Percentiles rank a stretch among this genome's conserved stretches.
phyloP scores from a whole-genome alignment of 2,888 invertebrate genomes.

The Parasteatoda lunata region DNA sequence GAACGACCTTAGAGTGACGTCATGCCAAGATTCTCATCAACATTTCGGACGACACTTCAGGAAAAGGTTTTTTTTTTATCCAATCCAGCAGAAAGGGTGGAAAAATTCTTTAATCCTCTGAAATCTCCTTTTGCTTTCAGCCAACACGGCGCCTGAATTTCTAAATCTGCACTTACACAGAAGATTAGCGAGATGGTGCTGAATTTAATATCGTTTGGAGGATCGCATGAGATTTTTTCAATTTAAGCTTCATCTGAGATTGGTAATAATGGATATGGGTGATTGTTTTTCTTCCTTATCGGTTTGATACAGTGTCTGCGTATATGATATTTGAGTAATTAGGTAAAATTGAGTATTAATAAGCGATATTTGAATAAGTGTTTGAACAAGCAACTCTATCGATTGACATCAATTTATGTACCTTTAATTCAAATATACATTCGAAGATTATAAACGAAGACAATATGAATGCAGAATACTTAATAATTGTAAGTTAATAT shows the following conservation, averaged over 20 bases:
- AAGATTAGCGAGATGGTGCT: slow-evolving; percentile 10
- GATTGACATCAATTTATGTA: too few relatives aligned
- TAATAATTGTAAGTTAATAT: too few relatives aligned
- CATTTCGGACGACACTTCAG: slow-evolving; percentile 30
- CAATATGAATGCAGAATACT: too few relatives aligned
- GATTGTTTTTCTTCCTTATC: neutral
- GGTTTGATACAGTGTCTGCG: neutral
- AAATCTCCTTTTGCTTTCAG: slow-evolving; percentile 27
- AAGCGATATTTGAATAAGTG: too few relatives aligned
- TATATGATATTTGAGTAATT: too few relatives aligned
- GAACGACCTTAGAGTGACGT: slow-evolving; percentile 29
- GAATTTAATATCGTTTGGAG: neutral
- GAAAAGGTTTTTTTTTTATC: slow-evolving; percentile 26
- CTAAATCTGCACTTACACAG: slow-evolving; percentile 40
- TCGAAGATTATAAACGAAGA: too few relatives aligned
- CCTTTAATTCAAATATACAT: too few relatives aligned
- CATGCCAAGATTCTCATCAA: slow-evolving; percentile 25
- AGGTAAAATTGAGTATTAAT: too few relatives aligned
- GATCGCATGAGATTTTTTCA: neutral
- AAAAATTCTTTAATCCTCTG: slow-evolving; percentile 40
- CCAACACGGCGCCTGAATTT: slow-evolving; percentile 32
- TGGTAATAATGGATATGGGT: neutral
- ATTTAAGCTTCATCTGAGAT: neutral
- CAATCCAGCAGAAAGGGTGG: neutral
- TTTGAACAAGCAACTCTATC: too few relatives aligned